Conservation (phyloP, 1,140 invertebrate species). For the Drosophila bipectinata region DNA sequence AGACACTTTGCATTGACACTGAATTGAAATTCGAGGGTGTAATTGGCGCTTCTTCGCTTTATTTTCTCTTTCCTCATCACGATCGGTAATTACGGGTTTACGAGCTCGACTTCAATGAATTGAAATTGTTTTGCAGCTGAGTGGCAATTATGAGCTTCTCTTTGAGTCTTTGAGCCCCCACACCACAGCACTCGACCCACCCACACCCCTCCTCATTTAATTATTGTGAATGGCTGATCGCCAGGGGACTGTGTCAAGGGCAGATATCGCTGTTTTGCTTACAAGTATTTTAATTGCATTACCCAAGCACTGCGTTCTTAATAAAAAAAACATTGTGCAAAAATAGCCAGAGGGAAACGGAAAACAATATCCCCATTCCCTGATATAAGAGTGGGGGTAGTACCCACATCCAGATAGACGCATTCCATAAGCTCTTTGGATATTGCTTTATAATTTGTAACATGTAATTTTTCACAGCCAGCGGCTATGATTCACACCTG, state of each 20-base stretch:
- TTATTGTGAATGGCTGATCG: conserved; percentile 39
- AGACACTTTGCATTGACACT: conserved; percentile 55
- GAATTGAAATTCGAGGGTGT: conserved; percentile 52
- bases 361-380: neutral
- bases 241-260: conserved; percentile 68
- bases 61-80: conserved; percentile 25
- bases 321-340: conserved; percentile 48
- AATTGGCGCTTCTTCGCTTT: conserved; percentile 18
- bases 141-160: conserved; percentile 47
- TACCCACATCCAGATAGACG: conserved; percentile 22
- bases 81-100: conserved; percentile 63
- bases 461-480: conserved; percentile 60
- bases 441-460: conserved; percentile 29
- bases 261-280: conserved; percentile 38
- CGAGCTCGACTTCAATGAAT: conserved; percentile 66
- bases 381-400: neutral
- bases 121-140: conserved; percentile 68
- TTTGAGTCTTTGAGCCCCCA: conserved; percentile 5
- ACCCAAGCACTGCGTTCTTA: conserved; percentile 64
- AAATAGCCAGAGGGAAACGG: neutral
- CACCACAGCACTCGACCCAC: neutral
- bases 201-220: neutral
- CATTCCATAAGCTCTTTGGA: conserved; percentile 16
- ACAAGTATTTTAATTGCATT: conserved; percentile 66
- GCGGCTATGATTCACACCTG: conserved; percentile 57